Conservation (phyloP, 2,797 vertebrate species). For the Tamandua tetradactyla region DNA sequence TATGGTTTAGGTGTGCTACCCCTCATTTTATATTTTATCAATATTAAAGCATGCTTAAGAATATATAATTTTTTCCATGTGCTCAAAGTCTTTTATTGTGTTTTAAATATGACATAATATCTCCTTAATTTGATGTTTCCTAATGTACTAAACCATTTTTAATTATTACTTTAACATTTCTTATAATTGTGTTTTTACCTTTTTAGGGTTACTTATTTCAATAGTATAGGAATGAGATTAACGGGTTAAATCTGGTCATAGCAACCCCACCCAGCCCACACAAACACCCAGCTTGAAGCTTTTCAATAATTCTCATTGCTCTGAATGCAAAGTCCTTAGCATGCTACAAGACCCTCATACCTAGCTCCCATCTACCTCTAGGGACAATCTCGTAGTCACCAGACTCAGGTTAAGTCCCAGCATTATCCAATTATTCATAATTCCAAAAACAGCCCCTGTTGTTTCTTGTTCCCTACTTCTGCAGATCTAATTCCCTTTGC, state of each 20-base stretch:
- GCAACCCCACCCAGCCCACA: too few relatives aligned
- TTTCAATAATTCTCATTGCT: neutral
- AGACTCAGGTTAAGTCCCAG: neutral
- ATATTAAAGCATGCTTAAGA: neutral
- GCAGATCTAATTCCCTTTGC: neutral
- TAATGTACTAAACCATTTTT: neutral
- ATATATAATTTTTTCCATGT: neutral
- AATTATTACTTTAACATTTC: neutral
- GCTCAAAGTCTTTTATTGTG: neutral
- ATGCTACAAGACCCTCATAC: neutral
- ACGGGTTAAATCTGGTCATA: neutral
- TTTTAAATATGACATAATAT: neutral
- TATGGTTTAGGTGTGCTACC: neutral
- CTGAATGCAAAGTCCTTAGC: neutral
- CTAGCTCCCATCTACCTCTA: neutral
- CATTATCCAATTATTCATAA: neutral
- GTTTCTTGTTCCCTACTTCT: neutral
- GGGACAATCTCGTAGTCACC: too few relatives aligned
- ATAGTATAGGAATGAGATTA: neutral
- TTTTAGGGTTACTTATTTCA: neutral
- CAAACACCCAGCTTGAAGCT: neutral
- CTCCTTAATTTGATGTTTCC: neutral
- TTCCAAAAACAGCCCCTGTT: neutral
- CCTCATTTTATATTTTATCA: conserved; percentile 11
- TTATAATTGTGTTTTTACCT: neutral